phyloP scores from a whole-genome alignment of 1,140 invertebrate species.

The Vollenhovia emeryi region DNA sequence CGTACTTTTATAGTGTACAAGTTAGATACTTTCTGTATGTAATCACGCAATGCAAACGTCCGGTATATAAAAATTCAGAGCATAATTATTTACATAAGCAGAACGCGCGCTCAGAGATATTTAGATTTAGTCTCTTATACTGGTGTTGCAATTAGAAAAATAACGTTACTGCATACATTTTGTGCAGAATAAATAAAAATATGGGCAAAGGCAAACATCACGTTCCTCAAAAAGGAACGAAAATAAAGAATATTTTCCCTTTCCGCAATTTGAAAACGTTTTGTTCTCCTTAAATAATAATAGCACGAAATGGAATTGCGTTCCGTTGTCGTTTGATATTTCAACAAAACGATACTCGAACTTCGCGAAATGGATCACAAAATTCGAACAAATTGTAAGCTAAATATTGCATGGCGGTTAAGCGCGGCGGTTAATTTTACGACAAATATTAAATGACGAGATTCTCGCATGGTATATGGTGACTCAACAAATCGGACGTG shows the following conservation, averaged over 20 bases:
- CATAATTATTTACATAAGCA: slow-evolving; percentile 15
- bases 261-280: neutral
- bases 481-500: neutral
- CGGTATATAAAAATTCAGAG: slow-evolving; percentile 10
- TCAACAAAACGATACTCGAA: slow-evolving; percentile 16
- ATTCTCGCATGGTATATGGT: neutral
- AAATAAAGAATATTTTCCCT: neutral
- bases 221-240: neutral
- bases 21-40: neutral
- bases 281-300: slow-evolving; percentile 18
- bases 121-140: neutral
- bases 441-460: slow-evolving; percentile 44
- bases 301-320: neutral
- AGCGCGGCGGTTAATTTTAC: slow-evolving; percentile 15
- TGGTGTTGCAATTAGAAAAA: neutral
- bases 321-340: slow-evolving; percentile 16
- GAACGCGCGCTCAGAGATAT: neutral
- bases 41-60: neutral
- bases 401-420: slow-evolving; percentile 37
- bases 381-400: slow-evolving; percentile 8
- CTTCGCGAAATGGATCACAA: slow-evolving; percentile 26
- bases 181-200: neutral
- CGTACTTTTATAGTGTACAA: no score
- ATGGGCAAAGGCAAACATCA: neutral
- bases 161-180: neutral